A percentile compares a stretch with the other conserved stretches of the same genome.
Evolutionary conservation across 2,113 vertebrate genomes (phyloP).

Genomic region (Chauna torquata): DNA sequence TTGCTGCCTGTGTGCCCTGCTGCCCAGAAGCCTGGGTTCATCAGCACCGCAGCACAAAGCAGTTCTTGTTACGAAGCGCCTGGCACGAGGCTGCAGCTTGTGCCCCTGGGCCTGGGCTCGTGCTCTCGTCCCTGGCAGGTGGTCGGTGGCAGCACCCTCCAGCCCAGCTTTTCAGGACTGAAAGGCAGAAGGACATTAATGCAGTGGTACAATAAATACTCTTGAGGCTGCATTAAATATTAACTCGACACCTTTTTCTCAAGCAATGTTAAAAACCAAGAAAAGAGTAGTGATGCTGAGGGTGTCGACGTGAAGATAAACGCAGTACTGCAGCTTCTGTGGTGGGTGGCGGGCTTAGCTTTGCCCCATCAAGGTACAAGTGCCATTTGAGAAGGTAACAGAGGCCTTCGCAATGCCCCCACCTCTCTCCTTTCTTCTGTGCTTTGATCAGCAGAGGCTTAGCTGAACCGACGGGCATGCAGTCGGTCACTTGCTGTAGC

Average conservation of each 20-base stretch:
- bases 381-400: background rate
- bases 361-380: background rate
- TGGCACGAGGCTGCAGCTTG: background rate
- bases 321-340: background rate
- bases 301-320: background rate
- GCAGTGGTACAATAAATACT: background rate
- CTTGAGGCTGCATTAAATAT: background rate
- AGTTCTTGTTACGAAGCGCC: background rate
- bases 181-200: background rate
- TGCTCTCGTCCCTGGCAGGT: background rate
- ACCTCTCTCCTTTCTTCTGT: background rate
- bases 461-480: background rate
- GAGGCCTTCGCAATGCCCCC: background rate
- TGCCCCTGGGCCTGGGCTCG: background rate
- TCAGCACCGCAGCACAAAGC: background rate
- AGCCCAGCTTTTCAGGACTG: background rate
- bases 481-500: background rate
- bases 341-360: background rate
- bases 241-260: background rate
- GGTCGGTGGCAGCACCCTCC: rapidly evolving
- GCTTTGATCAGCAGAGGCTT: background rate
- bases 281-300: background rate
- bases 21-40: background rate
- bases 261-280: background rate
- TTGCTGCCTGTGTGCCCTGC: rapidly evolving